Conservation (phyloP, 2,113 vertebrate genomes). For the Pandion haliaetus region DNA sequence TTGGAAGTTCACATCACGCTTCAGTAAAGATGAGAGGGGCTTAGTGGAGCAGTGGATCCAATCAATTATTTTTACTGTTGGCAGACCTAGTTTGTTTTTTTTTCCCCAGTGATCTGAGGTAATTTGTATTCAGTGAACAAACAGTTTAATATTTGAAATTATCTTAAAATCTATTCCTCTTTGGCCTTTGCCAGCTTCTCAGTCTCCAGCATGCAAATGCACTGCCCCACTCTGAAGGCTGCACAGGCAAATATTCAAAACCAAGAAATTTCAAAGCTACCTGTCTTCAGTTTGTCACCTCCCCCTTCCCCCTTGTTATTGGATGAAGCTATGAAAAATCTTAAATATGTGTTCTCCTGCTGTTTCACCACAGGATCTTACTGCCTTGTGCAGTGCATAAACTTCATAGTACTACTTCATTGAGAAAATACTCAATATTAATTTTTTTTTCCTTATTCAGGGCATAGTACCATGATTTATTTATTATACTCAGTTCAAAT, state of each 20-base stretch:
- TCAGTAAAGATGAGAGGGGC: neutral
- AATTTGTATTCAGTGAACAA: neutral
- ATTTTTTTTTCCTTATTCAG: neutral
- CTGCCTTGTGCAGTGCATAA: neutral
- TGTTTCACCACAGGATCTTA: neutral
- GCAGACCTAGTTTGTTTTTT: neutral
- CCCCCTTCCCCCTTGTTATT: neutral
- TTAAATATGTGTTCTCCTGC: neutral
- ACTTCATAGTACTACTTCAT: neutral
- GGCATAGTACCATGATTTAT: neutral
- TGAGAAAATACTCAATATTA: neutral
- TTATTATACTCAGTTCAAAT: neutral
- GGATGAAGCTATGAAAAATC: neutral
- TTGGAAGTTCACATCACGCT: fast-evolving
- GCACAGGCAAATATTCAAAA: neutral
- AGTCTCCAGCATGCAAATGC: neutral
- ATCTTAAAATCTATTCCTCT: neutral
- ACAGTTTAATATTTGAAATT: neutral
- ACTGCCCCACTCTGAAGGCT: neutral
- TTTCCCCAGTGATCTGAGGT: neutral
- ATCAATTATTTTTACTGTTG: neutral
- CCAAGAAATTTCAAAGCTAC: neutral
- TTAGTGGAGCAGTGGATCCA: neutral
- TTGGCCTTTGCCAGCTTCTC: neutral
- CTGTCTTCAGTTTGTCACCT: neutral